A percentile compares a stretch with the other conserved stretches of the same genome.
Evolutionary conservation across 2,113 vertebrate genomes (phyloP).

Genomic region (Galeopterus variegatus): DNA sequence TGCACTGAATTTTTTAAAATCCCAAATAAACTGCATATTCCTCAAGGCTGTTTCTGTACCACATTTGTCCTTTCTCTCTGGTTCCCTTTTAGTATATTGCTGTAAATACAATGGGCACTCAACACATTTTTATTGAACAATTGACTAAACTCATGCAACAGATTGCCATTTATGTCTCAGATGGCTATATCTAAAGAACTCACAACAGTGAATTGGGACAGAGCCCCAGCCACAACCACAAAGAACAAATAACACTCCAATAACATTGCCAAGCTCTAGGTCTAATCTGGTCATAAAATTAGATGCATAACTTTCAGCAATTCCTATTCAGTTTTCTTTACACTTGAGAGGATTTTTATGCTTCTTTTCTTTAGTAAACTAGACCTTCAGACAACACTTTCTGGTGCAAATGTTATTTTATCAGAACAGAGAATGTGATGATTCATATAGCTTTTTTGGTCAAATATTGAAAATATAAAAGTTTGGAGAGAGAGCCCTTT

Average conservation of each 20-base stretch:
- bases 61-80: neutral
- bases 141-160: neutral
- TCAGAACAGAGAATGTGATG: neutral
- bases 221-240: neutral
- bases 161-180: neutral
- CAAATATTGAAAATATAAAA: constrained; percentile 43
- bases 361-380: constrained; percentile 29
- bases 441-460: neutral
- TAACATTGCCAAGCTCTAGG: neutral
- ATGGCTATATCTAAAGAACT: too few species aligned
- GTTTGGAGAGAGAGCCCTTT: neutral
- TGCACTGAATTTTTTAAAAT: constrained; percentile 29
- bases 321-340: constrained; percentile 62
- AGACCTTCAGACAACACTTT: constrained; percentile 66
- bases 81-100: neutral
- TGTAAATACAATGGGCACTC: neutral
- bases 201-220: neutral
- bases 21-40: neutral
- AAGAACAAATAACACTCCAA: neutral
- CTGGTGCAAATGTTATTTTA: constrained; percentile 68
- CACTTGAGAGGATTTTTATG: neutral
- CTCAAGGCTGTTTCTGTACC: neutral
- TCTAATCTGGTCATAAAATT: neutral
- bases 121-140: constrained; percentile 22
- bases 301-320: neutral